Conservation (phyloP, 2,113 vertebrate species). For the Aphyosemion australe region DNA sequence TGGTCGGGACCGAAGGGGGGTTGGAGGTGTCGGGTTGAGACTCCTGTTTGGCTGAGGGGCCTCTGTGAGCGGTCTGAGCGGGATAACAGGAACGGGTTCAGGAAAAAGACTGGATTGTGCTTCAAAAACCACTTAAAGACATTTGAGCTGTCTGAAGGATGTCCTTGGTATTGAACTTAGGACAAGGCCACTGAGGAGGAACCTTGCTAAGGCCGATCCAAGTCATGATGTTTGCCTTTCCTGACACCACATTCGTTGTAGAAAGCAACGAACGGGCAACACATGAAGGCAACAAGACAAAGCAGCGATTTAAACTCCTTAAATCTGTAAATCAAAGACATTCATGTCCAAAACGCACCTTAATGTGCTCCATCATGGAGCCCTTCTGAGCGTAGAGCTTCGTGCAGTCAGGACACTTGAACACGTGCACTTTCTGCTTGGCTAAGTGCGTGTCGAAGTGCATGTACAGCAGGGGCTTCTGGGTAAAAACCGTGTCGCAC, state of each 20-base stretch:
- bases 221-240: slow-evolving; percentile 61
- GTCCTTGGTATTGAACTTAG: slow-evolving; percentile 70
- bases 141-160: not conserved
- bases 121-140: not conserved
- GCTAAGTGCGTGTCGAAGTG: slow-evolving; percentile 94
- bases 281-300: slow-evolving; percentile 68
- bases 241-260: slow-evolving; percentile 69
- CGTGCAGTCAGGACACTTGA: slow-evolving; percentile 95
- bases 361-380: slow-evolving; percentile 95
- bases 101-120: no score
- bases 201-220: slow-evolving; percentile 70
- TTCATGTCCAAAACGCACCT: slow-evolving; percentile 76
- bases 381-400: slow-evolving; percentile 94
- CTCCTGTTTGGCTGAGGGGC: slow-evolving; percentile 77
- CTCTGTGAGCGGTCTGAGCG: slow-evolving; percentile 77
- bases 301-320: no score
- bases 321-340: not conserved
- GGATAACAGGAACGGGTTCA: not conserved
- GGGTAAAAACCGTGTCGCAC: slow-evolving; percentile 96
- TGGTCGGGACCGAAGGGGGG: slow-evolving; percentile 59
- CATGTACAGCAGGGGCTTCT: slow-evolving; percentile 91
- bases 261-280: slow-evolving; percentile 66
- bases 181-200: slow-evolving; percentile 40
- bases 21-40: slow-evolving; percentile 63
- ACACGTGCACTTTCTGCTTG: slow-evolving; percentile 94